Base-by-base conservation (phyloP, 2,888 invertebrate species). In the Atrina japonica region DNA sequence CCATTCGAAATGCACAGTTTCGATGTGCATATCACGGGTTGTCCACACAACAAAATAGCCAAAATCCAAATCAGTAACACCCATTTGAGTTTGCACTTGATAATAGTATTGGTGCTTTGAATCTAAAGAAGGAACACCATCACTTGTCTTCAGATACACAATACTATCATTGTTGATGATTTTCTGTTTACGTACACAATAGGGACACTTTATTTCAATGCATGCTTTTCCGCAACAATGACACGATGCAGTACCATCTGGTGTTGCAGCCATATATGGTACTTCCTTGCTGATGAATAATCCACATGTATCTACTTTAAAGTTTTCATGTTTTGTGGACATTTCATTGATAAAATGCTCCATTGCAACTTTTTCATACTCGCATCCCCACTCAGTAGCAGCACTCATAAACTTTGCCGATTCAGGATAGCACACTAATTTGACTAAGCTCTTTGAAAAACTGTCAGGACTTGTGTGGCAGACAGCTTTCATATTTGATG, bases 401-500 rank as follows among this genome's bases (percentile, higher is more conserved):
- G 40, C 43, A 35, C 56, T 30, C 21, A 43, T 30, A 25, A 67
- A 60, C 30, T 50, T 55, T 0, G n/a, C 35, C 3, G 25, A n/a
- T 2, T 60, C 50, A 1, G 70, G 70, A 35, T 70, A 56, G 23
- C 70, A 74, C 1, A 74, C 49, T 50, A 7, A 29, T 45, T 45
- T 60, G 5, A 66, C 55, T 21, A 73, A 45, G 18, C 40, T 52
- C 16, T 50, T 41, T 11, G 66, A 41, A 23, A 67, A 60, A 2
- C 45, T 49, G 9, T 11, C 11, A 21, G 27, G 29, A 21, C 47
- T 6, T 5, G 67, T 70, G 23, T 29, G 27, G 35, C 70, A 73
- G 1, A 58, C 73, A 29, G 35, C 50, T 40, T 68, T 66, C 64
- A 70, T 58, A 21, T 47, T 59, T 11, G 70, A 73, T 5, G 70